These are phyloP conservation scores for Bos taurus DNA, from an alignment of 2,113 vertebrate genomes.

Conservation along the genomic window ARS-UCD2.0 NC_037338.1:90873001-90873500, in stretches of 20 bases:
- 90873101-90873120: background rate
- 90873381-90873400: rapidly evolving
- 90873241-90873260: background rate
- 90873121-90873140: background rate
- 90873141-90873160: background rate
- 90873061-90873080: background rate
- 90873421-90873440: background rate
- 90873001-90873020: background rate
- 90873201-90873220: background rate
- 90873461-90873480: background rate
- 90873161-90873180: background rate
- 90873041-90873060: background rate
- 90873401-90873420: background rate
- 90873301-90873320: background rate
- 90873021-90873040: background rate
- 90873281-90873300: background rate
- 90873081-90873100: background rate
- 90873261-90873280: background rate
- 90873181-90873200: background rate
- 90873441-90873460: background rate
- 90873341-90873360: background rate
- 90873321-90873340: background rate
- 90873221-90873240: background rate
- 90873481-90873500: background rate
- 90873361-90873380: rapidly evolving